Base-by-base conservation (phyloP, 2,797 vertebrate genomes). In the Anisognathus igniventris region DNA sequence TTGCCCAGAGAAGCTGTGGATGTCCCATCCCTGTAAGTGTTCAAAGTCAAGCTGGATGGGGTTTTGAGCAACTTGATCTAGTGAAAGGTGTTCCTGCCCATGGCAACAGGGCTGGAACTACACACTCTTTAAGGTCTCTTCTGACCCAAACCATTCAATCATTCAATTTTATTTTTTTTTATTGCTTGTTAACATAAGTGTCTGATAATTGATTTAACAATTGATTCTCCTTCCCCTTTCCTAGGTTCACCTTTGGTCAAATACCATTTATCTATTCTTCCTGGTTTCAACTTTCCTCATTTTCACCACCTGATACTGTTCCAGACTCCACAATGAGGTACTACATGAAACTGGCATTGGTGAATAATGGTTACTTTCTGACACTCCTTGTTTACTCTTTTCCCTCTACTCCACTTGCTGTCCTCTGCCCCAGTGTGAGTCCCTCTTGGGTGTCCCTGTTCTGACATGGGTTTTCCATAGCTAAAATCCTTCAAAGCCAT, bases 161-260 rank as follows among this genome's bases (percentile, higher is more conserved):
- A 65, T 18, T 35, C 14, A 35, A 23, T 10, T n/a, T 37, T 23
- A 2, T 31, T 47, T 76, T 72, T 72, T 42, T 45, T 58, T 12
- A 42, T 61, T 86, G 30, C 27, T 71, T 58, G 18, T 65, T 85
- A 68, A 62, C 22, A 22, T 50, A 68, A 44, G 31, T 6, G 31
- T 87, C 39, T 75, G 53, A 81, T 75, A 16, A 53, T 35, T 57
- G 7, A 81, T 53, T 58, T 57, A 84, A 60, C 72, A 84, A 80
- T 39, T n/a, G 9, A 47, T 17, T 78, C 89, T 77, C 13, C 25
- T 77, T 21, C 5, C 28, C 14, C 25, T 60, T 83, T 84, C 21
- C 42, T 39, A 47, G 19, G 53, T 62, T 74, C 53, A 54, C 1
- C 12, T 80, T 53, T 37, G 47, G 22, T n/a, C 57, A 68, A 37